Conservation (phyloP, 2,113 vertebrate genomes). For the Plotosus lineatus region DNA sequence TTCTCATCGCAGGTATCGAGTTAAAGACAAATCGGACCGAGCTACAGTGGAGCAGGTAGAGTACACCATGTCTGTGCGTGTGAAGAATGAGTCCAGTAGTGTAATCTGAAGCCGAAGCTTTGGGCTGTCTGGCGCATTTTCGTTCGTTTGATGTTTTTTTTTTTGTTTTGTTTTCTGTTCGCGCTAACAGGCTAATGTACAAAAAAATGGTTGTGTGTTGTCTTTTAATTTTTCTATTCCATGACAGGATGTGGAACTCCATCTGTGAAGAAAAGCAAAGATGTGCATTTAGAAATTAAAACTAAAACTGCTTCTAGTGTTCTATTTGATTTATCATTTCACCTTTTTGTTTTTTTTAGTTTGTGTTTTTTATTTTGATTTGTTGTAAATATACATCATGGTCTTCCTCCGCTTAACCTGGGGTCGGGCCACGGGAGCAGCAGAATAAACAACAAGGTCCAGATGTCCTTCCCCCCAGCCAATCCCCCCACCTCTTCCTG, state of each 20-base stretch:
- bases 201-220: not conserved
- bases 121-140: too few species aligned
- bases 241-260: not conserved
- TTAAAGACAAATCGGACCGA: conserved; percentile 96
- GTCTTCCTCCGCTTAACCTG: too few species aligned
- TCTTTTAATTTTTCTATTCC: not conserved
- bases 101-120: too few species aligned
- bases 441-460: too few species aligned
- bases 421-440: too few species aligned
- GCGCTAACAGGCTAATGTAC: not conserved
- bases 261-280: not conserved
- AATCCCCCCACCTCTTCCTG: too few species aligned
- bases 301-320: not conserved
- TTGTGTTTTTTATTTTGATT: too few species aligned
- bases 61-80: conserved; percentile 19
- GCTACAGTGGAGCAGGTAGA: conserved; percentile 98
- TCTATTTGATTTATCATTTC: not conserved
- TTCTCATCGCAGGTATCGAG: conserved; percentile 78
- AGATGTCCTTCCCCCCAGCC: too few species aligned
- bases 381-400: too few species aligned
- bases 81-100: too few species aligned
- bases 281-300: not conserved
- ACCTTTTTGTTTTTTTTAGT: not conserved
- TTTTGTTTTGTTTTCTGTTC: not conserved
- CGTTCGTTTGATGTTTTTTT: not conserved